Conservation (phyloP, 2,113 vertebrate species). For the Megaleporinus macrocephalus region DNA sequence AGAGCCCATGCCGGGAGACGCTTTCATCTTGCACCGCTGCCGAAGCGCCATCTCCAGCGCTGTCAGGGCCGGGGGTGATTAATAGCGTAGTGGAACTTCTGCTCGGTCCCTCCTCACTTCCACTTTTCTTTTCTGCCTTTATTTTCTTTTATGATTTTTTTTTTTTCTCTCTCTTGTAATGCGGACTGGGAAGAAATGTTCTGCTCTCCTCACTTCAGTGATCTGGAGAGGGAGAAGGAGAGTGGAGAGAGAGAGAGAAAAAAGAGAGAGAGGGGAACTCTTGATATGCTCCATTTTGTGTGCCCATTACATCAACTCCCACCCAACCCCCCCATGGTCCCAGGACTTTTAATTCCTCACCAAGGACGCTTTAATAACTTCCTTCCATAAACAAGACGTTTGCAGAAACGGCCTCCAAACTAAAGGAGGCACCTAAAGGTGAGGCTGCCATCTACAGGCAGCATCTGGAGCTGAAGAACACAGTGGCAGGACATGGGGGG, state of each 20-base stretch:
- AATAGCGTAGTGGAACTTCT: not conserved
- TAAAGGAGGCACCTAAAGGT: constrained; percentile 52
- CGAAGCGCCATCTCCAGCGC: not conserved
- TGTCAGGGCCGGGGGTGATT: not conserved
- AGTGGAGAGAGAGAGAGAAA: not conserved
- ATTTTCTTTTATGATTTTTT: not conserved
- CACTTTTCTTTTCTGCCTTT: constrained; percentile 18
- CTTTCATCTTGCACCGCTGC: not conserved
- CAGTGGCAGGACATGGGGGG: not conserved
- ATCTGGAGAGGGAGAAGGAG: not conserved
- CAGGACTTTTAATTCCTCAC: constrained; percentile 65
- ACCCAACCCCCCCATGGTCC: constrained; percentile 52
- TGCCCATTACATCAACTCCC: too few relatives aligned
- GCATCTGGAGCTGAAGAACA: not conserved
- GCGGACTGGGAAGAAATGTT: not conserved
- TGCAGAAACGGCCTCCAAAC: constrained; percentile 47
- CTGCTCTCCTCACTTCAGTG: not conserved
- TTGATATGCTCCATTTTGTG: constrained; percentile 34
- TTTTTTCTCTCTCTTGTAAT: not conserved
- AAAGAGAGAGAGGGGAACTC: constrained; percentile 17
- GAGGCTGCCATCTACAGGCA: constrained; percentile 73
- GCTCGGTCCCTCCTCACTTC: not conserved
- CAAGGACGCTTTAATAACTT: constrained; percentile 79
- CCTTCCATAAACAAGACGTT: constrained; percentile 75
- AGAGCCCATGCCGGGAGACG: not conserved